Conservation (phyloP, 2,113 vertebrate genomes). For the Neopipo cinnamomea region DNA sequence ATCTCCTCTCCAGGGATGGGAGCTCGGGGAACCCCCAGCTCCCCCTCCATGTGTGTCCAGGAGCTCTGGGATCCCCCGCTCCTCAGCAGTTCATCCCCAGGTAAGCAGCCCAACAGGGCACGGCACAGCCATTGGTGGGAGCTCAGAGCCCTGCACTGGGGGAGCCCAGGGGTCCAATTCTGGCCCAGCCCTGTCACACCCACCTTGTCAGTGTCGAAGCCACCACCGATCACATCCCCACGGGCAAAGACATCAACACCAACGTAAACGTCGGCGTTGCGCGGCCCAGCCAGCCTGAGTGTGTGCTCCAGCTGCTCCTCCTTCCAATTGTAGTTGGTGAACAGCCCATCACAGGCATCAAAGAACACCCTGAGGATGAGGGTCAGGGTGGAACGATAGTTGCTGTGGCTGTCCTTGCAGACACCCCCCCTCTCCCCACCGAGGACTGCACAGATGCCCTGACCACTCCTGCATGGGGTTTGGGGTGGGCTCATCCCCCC, state of each 20-base stretch:
- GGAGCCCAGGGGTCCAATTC: neutral
- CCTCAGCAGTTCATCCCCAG: neutral
- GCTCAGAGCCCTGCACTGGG: accelerated
- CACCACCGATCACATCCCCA: constrained; percentile 84
- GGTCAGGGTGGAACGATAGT: neutral
- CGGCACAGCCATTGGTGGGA: neutral
- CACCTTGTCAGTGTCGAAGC: constrained; percentile 87
- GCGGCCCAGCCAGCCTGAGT: constrained; percentile 8
- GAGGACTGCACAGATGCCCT: neutral
- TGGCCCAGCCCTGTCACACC: neutral
- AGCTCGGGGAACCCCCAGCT: neutral
- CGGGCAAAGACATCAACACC: constrained; percentile 93
- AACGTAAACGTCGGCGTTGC: constrained; percentile 80
- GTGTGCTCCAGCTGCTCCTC: constrained; percentile 80
- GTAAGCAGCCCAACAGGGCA: neutral
- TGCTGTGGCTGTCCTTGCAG: accelerated
- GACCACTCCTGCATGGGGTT: accelerated
- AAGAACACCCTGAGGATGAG: constrained; percentile 81
- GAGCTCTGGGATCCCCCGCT: neutral
- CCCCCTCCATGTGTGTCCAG: neutral
- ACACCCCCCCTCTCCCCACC: neutral
- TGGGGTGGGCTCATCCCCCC: neutral
- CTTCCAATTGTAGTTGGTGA: constrained; percentile 98
- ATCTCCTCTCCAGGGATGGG: neutral
- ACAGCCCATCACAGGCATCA: constrained; percentile 88